Conservation (phyloP, 2,797 vertebrate species). For the Syngnathus rostellatus region DNA sequence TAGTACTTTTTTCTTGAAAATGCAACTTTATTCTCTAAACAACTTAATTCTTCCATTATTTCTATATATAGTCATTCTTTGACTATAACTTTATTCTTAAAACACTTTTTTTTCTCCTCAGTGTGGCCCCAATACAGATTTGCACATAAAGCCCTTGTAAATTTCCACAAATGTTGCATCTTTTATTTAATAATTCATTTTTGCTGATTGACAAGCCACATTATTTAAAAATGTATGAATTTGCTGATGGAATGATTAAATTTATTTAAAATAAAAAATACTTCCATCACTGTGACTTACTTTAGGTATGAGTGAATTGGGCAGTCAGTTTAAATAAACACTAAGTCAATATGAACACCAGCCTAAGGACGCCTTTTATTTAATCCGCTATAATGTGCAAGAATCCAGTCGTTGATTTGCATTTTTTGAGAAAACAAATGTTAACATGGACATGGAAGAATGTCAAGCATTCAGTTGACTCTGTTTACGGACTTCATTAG, state of each 20-base stretch:
- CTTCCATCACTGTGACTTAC: not conserved
- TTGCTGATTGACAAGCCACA: not conserved
- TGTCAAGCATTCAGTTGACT: constrained; percentile 13
- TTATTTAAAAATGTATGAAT: not conserved
- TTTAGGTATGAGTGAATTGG: not conserved
- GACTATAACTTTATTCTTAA: not conserved
- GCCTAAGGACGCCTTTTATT: constrained; percentile 25
- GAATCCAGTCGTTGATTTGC: too few relatives aligned
- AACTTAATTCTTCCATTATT: too few relatives aligned
- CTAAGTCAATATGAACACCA: not conserved
- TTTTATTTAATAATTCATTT: not conserved
- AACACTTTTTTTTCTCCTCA: not conserved
- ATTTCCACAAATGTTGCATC: not conserved
- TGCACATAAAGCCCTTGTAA: not conserved
- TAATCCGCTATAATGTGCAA: not conserved
- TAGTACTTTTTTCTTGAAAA: not conserved
- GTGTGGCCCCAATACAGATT: not conserved
- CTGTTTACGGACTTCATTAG: constrained; percentile 25
- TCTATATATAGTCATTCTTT: not conserved
- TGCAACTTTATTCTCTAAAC: not conserved
- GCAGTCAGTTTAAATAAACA: not conserved
- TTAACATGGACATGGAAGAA: constrained; percentile 41
- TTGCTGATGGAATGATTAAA: not conserved
- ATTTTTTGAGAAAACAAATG: not conserved
- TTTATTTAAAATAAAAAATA: not conserved